Evolutionary conservation across 2,797 vertebrate genomes (phyloP).

Genomic region (Syndactyla subalaris): DNA sequence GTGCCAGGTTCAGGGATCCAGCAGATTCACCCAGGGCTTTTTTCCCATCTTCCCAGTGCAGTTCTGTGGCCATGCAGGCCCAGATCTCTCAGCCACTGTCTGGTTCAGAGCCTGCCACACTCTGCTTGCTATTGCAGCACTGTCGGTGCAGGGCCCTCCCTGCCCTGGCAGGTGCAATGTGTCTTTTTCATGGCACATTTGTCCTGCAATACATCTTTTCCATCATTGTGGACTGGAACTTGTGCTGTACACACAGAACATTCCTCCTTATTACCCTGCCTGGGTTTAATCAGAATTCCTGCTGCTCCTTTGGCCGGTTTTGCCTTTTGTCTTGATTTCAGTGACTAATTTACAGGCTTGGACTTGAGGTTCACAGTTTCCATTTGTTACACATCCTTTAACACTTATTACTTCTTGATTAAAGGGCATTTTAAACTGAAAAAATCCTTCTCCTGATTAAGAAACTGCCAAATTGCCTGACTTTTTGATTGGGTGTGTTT

Average conservation of each 20-base stretch:
- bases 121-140: background rate
- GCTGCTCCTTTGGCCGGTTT: background rate
- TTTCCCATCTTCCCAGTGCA: background rate
- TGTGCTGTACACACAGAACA: background rate
- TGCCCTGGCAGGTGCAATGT: background rate
- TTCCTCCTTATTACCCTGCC: background rate
- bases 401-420: background rate
- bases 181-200: background rate
- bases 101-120: background rate
- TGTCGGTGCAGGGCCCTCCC: background rate
- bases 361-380: background rate
- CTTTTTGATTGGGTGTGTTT: no score
- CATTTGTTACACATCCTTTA: background rate
- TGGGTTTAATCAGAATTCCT: background rate
- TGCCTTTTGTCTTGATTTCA: background rate
- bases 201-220: background rate
- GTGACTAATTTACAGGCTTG: background rate
- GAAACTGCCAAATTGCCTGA: background rate
- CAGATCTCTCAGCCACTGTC: rapidly evolving
- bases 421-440: background rate
- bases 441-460: background rate
- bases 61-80: background rate
- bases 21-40: background rate
- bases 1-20: background rate
- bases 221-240: background rate